Evolutionary conservation across 2,888 invertebrate genomes (phyloP), one percentile per base, ranked within the genome.

Genomic region (Tachystola acroxantha): DNA sequence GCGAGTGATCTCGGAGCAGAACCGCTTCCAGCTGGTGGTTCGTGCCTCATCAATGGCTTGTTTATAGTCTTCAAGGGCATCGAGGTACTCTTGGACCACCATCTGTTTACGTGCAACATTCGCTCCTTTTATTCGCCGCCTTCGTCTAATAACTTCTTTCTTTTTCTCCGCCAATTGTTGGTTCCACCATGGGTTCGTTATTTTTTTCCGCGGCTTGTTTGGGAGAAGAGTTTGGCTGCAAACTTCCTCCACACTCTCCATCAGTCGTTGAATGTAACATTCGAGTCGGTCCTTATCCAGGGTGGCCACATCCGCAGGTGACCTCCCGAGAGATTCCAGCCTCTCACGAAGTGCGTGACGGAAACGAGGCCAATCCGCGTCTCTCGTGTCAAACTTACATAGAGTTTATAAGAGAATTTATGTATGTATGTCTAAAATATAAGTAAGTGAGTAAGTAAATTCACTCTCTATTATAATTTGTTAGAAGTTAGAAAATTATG

Each of bases 11-110:
- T 13, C 31, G 1, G 22, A 14, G 10, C 46, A 46, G 12, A 40
- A 42, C 1, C 37, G 13, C 13, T 42, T 46, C 42, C 46, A 43
- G 27, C 44, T 44, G 2, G 9, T 14, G 0, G 29, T 38, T 9
- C 19, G 14, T 0, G 35, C 24, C 7, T 24, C 11, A 1, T 11
- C 16, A 1, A 37, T 30, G 6, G n/a, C 4, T 5, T 9, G 6
- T 10, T 43, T 32, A 19, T 46, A 46, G 9, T n/a, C n/a, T 7
- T 32, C 7, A 2, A 26, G 20, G 2, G 7, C 10, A 7, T 14
- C 5, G 3, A 26, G 11, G 32, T 45, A 41, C 1, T 37, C 32
- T 0, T 27, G 13, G 0, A 40, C 9, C 0, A 40, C 37, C 1
- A 11, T 1, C 7, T 9, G 24, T 25, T 19, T 35, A 1, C 45